Conservation (phyloP, 2,113 vertebrate species). For the Sphyrna mokarran region DNA sequence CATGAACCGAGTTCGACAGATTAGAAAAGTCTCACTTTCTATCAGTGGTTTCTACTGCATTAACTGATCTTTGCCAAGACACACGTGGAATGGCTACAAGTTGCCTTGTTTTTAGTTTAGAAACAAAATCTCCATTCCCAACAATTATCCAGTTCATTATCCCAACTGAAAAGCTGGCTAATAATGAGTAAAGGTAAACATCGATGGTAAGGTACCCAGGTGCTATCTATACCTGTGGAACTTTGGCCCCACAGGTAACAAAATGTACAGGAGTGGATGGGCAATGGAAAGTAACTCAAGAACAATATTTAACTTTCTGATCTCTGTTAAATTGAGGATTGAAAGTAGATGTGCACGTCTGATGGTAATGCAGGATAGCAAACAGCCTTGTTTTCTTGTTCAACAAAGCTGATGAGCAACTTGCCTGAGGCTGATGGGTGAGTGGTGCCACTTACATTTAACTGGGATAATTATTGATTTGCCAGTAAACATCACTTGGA, state of each 20-base stretch:
- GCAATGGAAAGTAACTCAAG: not conserved
- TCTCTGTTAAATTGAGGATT: not conserved
- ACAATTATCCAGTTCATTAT: not conserved
- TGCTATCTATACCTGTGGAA: not conserved
- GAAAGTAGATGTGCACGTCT: not conserved
- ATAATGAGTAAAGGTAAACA: not conserved
- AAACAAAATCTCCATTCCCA: not conserved
- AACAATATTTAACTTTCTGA: slow-evolving; percentile 5
- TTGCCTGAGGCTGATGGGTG: not conserved
- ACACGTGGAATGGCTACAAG: not conserved
- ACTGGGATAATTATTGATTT: not conserved
- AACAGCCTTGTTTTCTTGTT: not conserved
- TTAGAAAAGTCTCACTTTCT: not conserved
- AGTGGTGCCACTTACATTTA: not conserved
- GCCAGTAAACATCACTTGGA: not conserved
- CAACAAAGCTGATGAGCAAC: not conserved
- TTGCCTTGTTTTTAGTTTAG: not conserved
- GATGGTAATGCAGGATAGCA: not conserved
- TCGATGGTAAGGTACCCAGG: too few species aligned
- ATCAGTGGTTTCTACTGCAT: not conserved
- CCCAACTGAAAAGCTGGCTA: not conserved
- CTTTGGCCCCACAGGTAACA: not conserved
- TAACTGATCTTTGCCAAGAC: not conserved
- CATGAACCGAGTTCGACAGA: not conserved
- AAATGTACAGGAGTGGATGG: not conserved